Evolutionary conservation across 2,888 invertebrate genomes (phyloP).

Genomic region (Erebia ligea): DNA sequence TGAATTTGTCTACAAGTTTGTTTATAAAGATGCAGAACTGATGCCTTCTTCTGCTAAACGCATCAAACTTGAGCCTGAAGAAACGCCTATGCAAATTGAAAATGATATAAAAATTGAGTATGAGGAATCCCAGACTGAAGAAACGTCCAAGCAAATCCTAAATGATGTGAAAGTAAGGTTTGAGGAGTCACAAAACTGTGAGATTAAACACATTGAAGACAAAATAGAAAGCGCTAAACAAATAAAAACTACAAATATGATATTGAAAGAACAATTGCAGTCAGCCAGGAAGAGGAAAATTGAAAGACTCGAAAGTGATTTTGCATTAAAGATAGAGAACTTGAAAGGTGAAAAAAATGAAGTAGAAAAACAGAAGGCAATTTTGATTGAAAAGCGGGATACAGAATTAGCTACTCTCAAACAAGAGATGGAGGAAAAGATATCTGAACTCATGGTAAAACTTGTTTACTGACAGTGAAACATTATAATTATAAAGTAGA

Average conservation of each 20-base stretch:
- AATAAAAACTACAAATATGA: constrained; percentile 63
- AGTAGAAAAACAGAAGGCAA: constrained; percentile 70
- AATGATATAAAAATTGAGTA: constrained; percentile 70
- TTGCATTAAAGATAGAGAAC: constrained; percentile 71
- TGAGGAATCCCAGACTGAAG: constrained; percentile 63
- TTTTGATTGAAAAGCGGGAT: constrained; percentile 74
- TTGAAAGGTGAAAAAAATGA: constrained; percentile 74
- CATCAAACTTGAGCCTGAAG: constrained; percentile 56
- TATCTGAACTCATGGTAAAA: constrained; percentile 63
- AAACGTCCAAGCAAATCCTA: constrained; percentile 39
- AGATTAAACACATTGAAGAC: constrained; percentile 70
- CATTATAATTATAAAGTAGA: too few species aligned
- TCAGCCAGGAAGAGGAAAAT: constrained; percentile 74
- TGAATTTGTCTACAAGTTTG: constrained; percentile 69
- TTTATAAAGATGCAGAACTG: constrained; percentile 44
- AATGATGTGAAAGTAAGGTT: constrained; percentile 70
- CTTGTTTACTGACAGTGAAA: neutral
- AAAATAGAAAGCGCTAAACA: constrained; percentile 71
- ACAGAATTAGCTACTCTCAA: constrained; percentile 58
- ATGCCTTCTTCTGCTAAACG: constrained; percentile 59
- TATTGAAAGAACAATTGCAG: constrained; percentile 72
- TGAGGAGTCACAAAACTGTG: constrained; percentile 70
- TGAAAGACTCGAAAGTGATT: constrained; percentile 66
- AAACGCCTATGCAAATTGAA: constrained; percentile 39
- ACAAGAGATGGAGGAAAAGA: constrained; percentile 66